Evolutionary conservation across 2,113 vertebrate species (phyloP), one percentile per base, ranked within the genome.

Genomic region (Lagopus muta): DNA sequence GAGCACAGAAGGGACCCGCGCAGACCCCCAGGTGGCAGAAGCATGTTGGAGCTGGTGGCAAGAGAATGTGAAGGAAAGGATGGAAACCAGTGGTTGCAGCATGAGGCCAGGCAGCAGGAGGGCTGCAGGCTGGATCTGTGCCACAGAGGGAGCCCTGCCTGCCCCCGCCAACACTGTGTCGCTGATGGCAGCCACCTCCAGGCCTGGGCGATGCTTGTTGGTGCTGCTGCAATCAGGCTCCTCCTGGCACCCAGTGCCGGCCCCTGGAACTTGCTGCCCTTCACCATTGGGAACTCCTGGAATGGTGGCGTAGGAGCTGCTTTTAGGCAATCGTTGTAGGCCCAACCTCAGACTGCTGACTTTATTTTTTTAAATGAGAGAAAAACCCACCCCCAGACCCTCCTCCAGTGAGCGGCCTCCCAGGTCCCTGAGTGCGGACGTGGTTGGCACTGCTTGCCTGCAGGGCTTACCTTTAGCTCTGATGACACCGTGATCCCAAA

Each of bases 401-500:
- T 78, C 12, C 43, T 17, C 42, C 0, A 4, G 45, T 32, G 40
- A 58, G 1, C 28, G 77, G 50, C 40, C 57, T 64, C 27, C 13
- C 30, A 28, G 70, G 24, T 47, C 28, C 0, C 2, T 28, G n/a
- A 60, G 12, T n/a, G 30, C 32, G 28, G 25, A 19, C 34, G 13
- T 2, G 4, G 54, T 32, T 0, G 3, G 3, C 52, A 47, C 13
- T 86, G 61, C 24, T 67, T 45, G 6, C 57, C 48, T 71, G 64
- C 79, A 71, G 72, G 2, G 0, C 42, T 61, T 58, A 10, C 12
- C 52, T n/a, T 11, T 52, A 17, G 1, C 73, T 47, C 25, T 0
- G 0, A 28, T 52, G 72, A 32, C 32, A 14, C 0, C 0, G 30
- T 1, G 0, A 28, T 84, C 71, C 77, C 77, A 36, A 43, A 87